Conservation (phyloP, 2,113 vertebrate species). For the Calidris pygmaea region DNA sequence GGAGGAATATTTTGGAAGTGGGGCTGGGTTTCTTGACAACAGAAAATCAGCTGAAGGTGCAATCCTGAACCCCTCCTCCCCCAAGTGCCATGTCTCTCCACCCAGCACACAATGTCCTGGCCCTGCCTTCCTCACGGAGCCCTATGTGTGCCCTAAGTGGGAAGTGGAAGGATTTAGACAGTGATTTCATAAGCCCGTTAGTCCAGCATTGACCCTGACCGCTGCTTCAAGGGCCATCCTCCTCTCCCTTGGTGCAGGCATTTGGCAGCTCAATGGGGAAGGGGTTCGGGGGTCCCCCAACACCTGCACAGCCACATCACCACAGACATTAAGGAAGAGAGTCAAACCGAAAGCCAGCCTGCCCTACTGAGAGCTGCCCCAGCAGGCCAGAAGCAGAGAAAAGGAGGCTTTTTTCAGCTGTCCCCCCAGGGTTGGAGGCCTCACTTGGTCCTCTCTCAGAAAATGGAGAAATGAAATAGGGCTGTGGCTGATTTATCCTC, state of each 20-base stretch:
- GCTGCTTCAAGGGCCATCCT: background rate
- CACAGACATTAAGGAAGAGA: background rate
- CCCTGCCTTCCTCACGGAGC: background rate
- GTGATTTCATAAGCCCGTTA: background rate
- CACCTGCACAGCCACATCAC: rapidly evolving
- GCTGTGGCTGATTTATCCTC: background rate
- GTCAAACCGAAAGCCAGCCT: background rate
- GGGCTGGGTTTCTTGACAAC: background rate
- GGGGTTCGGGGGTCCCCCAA: background rate
- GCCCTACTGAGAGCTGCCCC: background rate
- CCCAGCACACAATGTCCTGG: background rate
- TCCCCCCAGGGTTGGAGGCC: background rate
- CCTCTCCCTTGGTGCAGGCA: background rate
- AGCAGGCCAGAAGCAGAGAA: background rate
- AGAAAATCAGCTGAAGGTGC: background rate
- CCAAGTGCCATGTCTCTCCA: background rate
- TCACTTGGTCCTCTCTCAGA: background rate
- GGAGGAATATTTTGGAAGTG: background rate
- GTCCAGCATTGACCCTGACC: background rate
- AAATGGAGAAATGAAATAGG: background rate
- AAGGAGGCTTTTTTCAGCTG: rapidly evolving
- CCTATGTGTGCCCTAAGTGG: background rate
- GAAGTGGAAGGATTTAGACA: background rate
- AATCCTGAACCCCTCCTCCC: background rate
- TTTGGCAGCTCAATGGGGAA: background rate